Evolutionary conservation across 2,797 vertebrate genomes (phyloP), one percentile per base, ranked within the genome.

Genomic region (Sebastes ruberrimus): DNA sequence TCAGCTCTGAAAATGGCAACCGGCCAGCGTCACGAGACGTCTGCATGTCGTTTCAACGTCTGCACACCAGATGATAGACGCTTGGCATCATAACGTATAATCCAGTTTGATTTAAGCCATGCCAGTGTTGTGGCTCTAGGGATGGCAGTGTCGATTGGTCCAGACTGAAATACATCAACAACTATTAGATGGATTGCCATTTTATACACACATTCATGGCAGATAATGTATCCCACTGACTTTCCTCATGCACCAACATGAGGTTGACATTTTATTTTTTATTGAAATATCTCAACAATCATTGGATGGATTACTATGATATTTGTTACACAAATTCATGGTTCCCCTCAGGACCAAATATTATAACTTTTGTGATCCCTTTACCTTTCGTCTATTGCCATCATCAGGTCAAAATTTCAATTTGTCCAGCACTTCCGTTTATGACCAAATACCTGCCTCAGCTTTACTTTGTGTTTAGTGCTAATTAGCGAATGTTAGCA

Each of bases 1-100:
- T 72, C 22, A 22, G 65, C 56, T 25, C 23, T 75, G 25, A 73
- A 74, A 76, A 66, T 63, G 85, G 55, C 78, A 80, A 56, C 53
- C 2, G n/a, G 38, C n/a, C 61, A 35, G 25, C 1, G 14, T 28
- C 70, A 81, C 4, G 10, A 67, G 56, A 71, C 1, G 7, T 28
- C 56, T 46, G 73, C 73, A 38, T 75, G 78, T 28, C 10, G 35
- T 11, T 57, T 33, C 64, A 69, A 57, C 75, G 79, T 70, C 66
- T 75, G 76, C 67, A 32, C 14, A 9, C 16, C 60, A 32, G 53
- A 22, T 35, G 4, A 6, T 33, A 9, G 46, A 18, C 20, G 2
- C 42, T 73, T 27, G 0, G 14, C 46, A 23, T 63, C 25, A 14
- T 23, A 33, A 38, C 67, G 32, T 55, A 55, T 68, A 23, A 27